Evolutionary conservation across 2,113 vertebrate species (phyloP), one percentile per base, ranked within the genome.

Genomic region (Gopherus evgoodei): DNA sequence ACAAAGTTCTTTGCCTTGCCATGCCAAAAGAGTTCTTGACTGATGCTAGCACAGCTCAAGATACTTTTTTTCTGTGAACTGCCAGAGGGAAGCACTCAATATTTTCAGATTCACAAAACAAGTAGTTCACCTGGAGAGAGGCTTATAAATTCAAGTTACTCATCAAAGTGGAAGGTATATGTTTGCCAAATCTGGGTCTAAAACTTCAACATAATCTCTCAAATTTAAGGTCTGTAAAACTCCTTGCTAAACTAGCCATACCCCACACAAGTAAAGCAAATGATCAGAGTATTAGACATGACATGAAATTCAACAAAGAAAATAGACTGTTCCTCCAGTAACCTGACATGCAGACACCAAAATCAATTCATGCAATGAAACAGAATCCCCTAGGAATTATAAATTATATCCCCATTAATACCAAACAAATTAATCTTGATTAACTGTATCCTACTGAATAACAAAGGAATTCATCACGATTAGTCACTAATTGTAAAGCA

Each of bases 341-440:
- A 94, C 50, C n/a, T 81, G 65, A 90, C 50, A 35, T 13, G 56
- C 65, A 85, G 95, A 91, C 78, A 94, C 27, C 88, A 81, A 93
- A 94, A 38, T 56, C 49, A 86, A 27, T 69, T 93, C 50, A 79
- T 22, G 65, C n/a, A 88, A n/a, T 65, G 27, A 79, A 94, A 83
- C 92, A 93, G 44, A 94, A 93, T 62, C 87, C 35, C 53, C 78
- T 50, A 80, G 35, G 92, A 95, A 88, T 89, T 16, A 90, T 42
- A 93, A 56, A 75, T 96, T 95, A 87, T 90, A 72, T 50, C 86
- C 76, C 90, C 90, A 93, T 91, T 96, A 97, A 94, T 83, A 95
- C 83, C 88, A 88, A 96, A 96, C 86, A 94, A 96, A 96, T 94
- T 89, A 91, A 90, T 93, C 95, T 93, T 94, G 94, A 96, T 93